Conservation (phyloP, 2,888 invertebrate species). For the Galeopsomyia nigrocyanea region DNA sequence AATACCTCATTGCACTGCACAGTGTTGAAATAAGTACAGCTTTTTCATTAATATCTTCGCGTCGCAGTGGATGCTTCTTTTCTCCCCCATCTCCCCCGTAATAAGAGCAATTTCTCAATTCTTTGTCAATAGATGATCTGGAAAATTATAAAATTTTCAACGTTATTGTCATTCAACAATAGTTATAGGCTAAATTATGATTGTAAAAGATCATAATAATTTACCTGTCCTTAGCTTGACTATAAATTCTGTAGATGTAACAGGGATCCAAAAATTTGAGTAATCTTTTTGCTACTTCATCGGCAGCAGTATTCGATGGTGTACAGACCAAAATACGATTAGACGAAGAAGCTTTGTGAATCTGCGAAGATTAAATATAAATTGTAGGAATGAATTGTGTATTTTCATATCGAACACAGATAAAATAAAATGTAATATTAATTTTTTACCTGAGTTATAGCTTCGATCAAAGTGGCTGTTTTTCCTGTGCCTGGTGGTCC, state of each 20-base stretch:
- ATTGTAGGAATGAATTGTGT: not conserved
- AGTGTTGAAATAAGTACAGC: no score
- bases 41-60: no score
- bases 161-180: no score
- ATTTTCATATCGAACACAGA: not conserved
- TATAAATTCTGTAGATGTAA: conserved; percentile 48
- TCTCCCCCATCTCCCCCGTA: conserved; percentile 66
- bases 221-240: conserved; percentile 50
- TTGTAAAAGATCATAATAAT: no score
- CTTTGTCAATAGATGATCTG: no score
- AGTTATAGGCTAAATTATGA: no score
- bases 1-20: no score
- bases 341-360: conserved; percentile 60
- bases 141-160: no score
- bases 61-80: conserved; percentile 73
- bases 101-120: no score
- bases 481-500: conserved; percentile 7
- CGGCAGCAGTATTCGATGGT: conserved; percentile 81
- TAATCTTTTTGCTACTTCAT: conserved; percentile 74
- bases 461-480: conserved; percentile 7
- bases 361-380: conserved; percentile 70
- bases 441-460: not conserved
- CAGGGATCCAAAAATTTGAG: conserved; percentile 56
- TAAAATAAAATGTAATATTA: not conserved
- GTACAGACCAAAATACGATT: conserved; percentile 76